These are phyloP conservation scores for Lampris incognitus DNA, from an alignment of 2,113 vertebrate species.

Conservation along the genomic window DNA sequence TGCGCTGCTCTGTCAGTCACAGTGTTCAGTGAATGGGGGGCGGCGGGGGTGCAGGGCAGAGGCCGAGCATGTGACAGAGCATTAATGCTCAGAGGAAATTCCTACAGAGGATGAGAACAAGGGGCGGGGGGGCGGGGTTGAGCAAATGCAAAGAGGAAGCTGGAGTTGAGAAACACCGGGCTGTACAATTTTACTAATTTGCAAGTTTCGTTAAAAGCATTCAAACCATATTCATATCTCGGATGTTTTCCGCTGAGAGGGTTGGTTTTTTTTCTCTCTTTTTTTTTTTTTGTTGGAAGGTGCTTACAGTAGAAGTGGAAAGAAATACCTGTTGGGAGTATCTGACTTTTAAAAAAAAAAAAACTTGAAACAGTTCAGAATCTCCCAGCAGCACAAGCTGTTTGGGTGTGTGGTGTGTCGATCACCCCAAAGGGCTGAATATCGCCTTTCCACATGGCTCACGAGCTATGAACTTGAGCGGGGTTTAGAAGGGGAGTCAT, in stretches of 20 bases:
- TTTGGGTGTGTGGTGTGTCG: background rate
- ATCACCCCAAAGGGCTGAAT: conserved; percentile 22
- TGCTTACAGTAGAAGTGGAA: background rate
- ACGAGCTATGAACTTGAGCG: conserved; percentile 19
- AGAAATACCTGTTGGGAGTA: background rate
- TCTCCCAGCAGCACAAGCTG: conserved; percentile 1
- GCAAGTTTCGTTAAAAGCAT: background rate
- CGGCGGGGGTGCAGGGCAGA: conserved; percentile 43
- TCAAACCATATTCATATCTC: background rate
- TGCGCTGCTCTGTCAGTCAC: conserved; percentile 54
- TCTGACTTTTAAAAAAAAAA: background rate
- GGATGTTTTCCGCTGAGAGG: too few relatives aligned
- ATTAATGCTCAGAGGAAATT: conserved; percentile 72
- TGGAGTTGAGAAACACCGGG: conserved; percentile 28
- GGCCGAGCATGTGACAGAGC: conserved; percentile 71
- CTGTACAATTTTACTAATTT: conserved; percentile 17
- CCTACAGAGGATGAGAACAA: conserved; percentile 65
- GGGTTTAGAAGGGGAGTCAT: conserved; percentile 49
- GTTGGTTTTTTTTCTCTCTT: background rate
- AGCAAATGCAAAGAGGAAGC: conserved; percentile 47
- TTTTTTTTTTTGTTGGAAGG: background rate
- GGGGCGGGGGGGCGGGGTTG: background rate
- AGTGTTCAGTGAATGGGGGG: conserved; percentile 48
- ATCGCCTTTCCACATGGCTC: conserved; percentile 32
- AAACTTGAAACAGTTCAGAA: too few relatives aligned